Percentiles rank a stretch among this genome's conserved stretches.
Conservation (phyloP, 2,797 vertebrate genomes). For the Craterocephalus amniculus region DNA sequence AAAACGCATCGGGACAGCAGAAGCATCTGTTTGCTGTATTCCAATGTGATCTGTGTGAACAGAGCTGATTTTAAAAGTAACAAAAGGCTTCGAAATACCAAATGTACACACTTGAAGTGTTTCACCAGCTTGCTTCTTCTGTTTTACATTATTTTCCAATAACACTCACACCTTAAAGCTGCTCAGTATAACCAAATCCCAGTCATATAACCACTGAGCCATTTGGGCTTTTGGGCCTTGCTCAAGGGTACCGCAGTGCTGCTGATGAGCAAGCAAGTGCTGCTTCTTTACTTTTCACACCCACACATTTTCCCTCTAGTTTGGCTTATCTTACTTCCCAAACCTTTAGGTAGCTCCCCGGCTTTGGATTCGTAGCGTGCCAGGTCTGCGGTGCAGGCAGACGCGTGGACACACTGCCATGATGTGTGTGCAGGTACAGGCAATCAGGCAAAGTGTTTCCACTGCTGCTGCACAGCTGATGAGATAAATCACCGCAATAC, state of each 20-base stretch:
- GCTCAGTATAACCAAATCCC: constrained; percentile 3
- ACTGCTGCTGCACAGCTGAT: constrained; percentile 16
- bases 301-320: not conserved
- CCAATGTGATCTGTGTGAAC: too few species aligned
- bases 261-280: not conserved
- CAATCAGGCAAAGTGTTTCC: constrained; percentile 11
- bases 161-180: not conserved
- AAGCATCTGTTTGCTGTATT: too few species aligned
- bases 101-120: not conserved
- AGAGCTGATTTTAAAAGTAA: too few species aligned
- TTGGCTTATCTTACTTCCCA: too few species aligned
- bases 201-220: not conserved
- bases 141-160: not conserved
- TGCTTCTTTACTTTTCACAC: not conserved
- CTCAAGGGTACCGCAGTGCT: not conserved
- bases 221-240: constrained; percentile 3
- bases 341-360: not conserved
- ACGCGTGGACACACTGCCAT: not conserved
- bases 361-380: not conserved
- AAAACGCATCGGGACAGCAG: too few species aligned
- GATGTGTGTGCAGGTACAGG: constrained; percentile 18
- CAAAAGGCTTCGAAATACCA: not conserved
- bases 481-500: constrained; percentile 40
- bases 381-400: not conserved
- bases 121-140: not conserved